Evolutionary conservation across 2,113 vertebrate species (phyloP).

Genomic region (human): DNA sequence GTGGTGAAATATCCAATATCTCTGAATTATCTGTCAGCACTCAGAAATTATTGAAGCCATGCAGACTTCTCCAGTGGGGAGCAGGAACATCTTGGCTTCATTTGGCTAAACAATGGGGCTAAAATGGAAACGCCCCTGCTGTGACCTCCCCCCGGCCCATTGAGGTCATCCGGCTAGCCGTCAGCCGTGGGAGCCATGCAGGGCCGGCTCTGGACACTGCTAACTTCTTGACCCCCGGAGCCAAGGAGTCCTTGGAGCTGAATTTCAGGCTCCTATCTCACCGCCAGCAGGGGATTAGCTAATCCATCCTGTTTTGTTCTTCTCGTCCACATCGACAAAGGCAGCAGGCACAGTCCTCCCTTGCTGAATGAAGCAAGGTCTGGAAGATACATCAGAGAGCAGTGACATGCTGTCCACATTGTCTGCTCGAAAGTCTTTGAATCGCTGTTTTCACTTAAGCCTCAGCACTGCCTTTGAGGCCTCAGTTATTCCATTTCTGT

Average conservation of each 20-base stretch:
- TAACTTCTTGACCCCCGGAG: conserved; percentile 26
- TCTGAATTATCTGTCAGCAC: conserved; percentile 77
- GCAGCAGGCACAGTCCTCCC: not conserved
- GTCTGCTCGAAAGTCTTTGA: conserved; percentile 60
- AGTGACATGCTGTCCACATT: conserved; percentile 29
- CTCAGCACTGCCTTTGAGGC: not conserved
- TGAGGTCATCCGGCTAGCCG: not conserved
- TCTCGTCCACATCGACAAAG: conserved; percentile 25
- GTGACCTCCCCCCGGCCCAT: conserved; percentile 29
- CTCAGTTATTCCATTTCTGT: conserved; percentile 29
- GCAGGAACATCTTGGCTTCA: conserved; percentile 54
- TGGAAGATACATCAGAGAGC: conserved; percentile 46
- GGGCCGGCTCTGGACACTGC: conserved; percentile 35
- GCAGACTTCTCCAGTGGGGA: conserved; percentile 42
- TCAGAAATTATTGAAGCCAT: conserved; percentile 71
- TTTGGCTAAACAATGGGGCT: conserved; percentile 64
- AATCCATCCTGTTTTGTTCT: conserved; percentile 65
- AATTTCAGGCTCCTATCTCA: conserved; percentile 29
- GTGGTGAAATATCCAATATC: conserved; percentile 70
- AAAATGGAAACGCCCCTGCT: conserved; percentile 60
- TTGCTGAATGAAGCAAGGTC: not conserved
- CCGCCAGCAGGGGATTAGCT: conserved; percentile 42
- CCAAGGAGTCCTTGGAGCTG: not conserved
- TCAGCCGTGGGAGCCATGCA: not conserved
- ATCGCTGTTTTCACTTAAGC: conserved; percentile 44